Evolutionary conservation across 2,797 vertebrate species (phyloP), one percentile per base, ranked within the genome.

Genomic region (Anguilla obscura): DNA sequence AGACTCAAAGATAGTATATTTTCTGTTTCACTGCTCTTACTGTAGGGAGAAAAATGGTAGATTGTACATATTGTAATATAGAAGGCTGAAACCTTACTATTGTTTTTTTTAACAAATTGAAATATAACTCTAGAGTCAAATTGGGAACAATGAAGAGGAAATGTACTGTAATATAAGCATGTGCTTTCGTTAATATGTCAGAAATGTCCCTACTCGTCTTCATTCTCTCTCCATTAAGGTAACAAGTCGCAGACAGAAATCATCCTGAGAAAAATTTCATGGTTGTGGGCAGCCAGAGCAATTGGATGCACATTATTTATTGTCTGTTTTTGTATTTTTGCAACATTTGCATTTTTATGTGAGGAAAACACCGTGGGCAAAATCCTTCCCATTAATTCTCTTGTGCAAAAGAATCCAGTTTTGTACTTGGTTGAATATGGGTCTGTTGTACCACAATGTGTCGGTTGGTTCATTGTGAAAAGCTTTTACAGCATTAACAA

Each of bases 41-140:
- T n/a, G 79, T 82, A 48, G 27, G 58, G 58, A 84, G 58, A 30
- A 83, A 48, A 66, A 50, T 71, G 82, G 85, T 85, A 86, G 85
- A 18, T 74, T 92, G 92, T 91, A 91, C 82, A 93, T 88, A 92
- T 69, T 91, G 91, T 92, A 92, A 91, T 60, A 92, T 91, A 91
- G 27, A 60, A 88, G 24, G 60, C 74, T 90, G 80, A 74, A 60
- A 89, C 52, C 85, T 90, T 86, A 48, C 27, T 90, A 87, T 87
- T 36, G 66, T 89, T 86, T 71, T 87, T 88, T 89, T 91, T 63
- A 87, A 48, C 87, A 60, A 89, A 56, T 52, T 56, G 83, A 27
- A 86, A 86, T 84, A 86, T 80, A 82, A 60, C 54, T 85, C 63
- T 85, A 85, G 52, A 76, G 40, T 85, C 71, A 79, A 76, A 85